Evolutionary conservation across 2,888 invertebrate species (phyloP).

Genomic region (Xestia ashworthii): DNA sequence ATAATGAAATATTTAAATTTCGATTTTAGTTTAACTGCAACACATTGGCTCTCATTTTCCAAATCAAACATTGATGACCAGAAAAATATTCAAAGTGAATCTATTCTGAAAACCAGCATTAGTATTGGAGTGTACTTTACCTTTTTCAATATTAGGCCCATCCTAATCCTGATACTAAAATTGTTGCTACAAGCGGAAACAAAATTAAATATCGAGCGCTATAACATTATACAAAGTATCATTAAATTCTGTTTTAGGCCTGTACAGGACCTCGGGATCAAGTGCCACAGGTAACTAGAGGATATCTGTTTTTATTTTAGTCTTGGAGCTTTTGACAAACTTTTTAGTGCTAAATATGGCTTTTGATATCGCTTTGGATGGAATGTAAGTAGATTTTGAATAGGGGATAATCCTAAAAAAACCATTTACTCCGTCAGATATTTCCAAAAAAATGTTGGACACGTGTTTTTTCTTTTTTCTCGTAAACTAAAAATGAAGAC

Average conservation of each 20-base stretch:
- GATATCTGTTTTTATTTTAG: constrained; percentile 63
- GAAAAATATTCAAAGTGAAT: constrained; percentile 14
- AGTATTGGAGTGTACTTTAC: constrained; percentile 25
- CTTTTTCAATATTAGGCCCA: constrained; percentile 39
- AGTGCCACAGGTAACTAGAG: constrained; percentile 82
- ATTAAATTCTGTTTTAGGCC: constrained; percentile 88
- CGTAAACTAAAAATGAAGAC: too few relatives aligned
- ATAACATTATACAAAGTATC: constrained; percentile 81
- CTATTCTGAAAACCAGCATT: constrained; percentile 21
- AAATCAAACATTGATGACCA: not conserved
- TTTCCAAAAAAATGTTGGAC: too few relatives aligned
- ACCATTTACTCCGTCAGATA: too few relatives aligned
- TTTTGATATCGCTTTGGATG: constrained; percentile 64
- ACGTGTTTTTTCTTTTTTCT: too few relatives aligned
- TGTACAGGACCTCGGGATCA: constrained; percentile 84
- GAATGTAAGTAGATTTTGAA: constrained; percentile 40
- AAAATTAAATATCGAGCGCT: constrained; percentile 76
- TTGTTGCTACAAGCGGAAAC: constrained; percentile 55
- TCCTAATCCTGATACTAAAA: constrained; percentile 31
- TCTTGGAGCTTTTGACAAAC: constrained; percentile 69
- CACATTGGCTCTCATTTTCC: constrained; percentile 2
- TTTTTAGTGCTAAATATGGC: constrained; percentile 66
- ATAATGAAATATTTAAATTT: constrained; percentile 33
- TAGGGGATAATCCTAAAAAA: too few relatives aligned
- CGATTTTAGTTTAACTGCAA: constrained; percentile 2